Evolutionary conservation across 2,888 invertebrate genomes (phyloP).

Genomic region (Chloroclysta siterata): DNA sequence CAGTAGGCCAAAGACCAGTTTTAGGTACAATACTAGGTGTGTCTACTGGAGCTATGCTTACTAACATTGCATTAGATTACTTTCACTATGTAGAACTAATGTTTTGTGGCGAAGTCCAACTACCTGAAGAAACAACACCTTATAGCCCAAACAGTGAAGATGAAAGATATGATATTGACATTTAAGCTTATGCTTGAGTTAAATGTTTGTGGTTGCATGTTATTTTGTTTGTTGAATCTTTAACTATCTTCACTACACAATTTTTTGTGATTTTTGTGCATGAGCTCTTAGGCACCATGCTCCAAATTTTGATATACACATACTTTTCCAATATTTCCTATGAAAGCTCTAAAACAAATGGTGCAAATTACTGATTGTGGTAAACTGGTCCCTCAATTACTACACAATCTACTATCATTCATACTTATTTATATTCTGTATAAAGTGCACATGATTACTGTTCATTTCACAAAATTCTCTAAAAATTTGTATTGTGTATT

Average conservation of each 20-base stretch:
- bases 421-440: too few species aligned
- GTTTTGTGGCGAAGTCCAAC: constrained; percentile 81
- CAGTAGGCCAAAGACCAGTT: constrained; percentile 89
- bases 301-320: too few species aligned
- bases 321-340: too few species aligned
- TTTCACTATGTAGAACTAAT: constrained; percentile 86
- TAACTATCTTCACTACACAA: constrained; percentile 44
- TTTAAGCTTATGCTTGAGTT: constrained; percentile 43
- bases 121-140: constrained; percentile 67
- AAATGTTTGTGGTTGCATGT: constrained; percentile 29
- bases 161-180: constrained; percentile 82
- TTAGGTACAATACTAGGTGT: constrained; percentile 89
- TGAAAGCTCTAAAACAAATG: too few species aligned
- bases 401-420: too few species aligned
- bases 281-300: not conserved
- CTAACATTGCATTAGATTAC: constrained; percentile 87
- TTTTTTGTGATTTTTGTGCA: constrained; percentile 39
- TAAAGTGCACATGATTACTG: too few species aligned
- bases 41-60: constrained; percentile 87
- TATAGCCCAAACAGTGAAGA: constrained; percentile 81
- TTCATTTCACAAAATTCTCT: too few species aligned
- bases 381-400: too few species aligned
- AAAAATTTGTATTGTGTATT: too few species aligned
- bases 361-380: too few species aligned
- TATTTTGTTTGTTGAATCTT: constrained; percentile 45